Evolutionary conservation across 1,140 invertebrate species (phyloP).

Genomic region (Aricia agestis): DNA sequence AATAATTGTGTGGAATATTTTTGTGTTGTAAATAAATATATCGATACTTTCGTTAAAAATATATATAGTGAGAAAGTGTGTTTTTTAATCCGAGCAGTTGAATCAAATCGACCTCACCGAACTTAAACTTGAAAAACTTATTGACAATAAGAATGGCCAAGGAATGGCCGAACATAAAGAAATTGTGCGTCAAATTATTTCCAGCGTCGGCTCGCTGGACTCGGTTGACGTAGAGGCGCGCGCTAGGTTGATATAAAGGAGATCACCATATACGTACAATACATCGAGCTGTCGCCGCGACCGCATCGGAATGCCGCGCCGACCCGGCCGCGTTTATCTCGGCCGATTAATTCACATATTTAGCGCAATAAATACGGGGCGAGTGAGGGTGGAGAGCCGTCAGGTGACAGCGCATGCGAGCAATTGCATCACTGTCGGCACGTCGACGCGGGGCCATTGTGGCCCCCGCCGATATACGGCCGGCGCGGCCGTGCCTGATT

Average conservation of each 20-base stretch:
- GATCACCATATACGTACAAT: constrained; percentile 49
- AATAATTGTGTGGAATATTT: background rate
- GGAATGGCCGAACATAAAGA: background rate
- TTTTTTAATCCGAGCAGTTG: too few species aligned
- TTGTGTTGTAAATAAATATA: too few species aligned
- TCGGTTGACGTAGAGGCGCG: background rate
- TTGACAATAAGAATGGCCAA: background rate
- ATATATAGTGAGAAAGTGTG: too few species aligned
- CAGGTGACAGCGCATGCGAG: constrained; percentile 53
- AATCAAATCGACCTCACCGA: too few species aligned
- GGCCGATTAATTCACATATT: constrained; percentile 76
- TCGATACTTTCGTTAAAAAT: too few species aligned
- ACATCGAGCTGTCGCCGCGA: constrained; percentile 72
- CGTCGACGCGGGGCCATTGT: constrained; percentile 68
- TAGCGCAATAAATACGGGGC: constrained; percentile 70
- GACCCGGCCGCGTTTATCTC: constrained; percentile 70
- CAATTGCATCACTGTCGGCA: constrained; percentile 69
- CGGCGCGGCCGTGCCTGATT: constrained; percentile 61
- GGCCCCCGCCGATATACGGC: constrained; percentile 65
- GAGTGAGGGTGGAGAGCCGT: constrained; percentile 38
- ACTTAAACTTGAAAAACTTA: too few species aligned
- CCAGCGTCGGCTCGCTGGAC: background rate
- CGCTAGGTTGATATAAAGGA: constrained; percentile 7
- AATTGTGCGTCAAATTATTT: background rate
- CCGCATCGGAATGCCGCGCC: constrained; percentile 69